Percentiles rank a stretch among this genome's conserved stretches.
Conservation (phyloP, 2,113 vertebrate species). For the Labeo catla region DNA sequence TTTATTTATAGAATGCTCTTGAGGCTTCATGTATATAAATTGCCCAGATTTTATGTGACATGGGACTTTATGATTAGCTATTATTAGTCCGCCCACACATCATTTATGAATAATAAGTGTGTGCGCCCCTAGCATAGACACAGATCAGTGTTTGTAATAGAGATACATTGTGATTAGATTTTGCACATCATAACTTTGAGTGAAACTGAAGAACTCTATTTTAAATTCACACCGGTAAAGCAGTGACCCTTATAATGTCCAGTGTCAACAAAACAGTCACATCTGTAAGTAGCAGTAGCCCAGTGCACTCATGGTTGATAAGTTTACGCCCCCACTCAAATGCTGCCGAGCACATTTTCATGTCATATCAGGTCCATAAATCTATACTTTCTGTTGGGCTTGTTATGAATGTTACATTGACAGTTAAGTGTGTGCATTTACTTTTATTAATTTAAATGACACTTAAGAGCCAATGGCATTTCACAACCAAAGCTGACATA, state of each 20-base stretch:
- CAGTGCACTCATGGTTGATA: not conserved
- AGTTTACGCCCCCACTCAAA: not conserved
- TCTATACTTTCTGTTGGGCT: not conserved
- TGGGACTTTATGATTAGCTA: constrained; percentile 31
- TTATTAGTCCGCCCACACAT: constrained; percentile 41
- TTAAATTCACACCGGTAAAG: not conserved
- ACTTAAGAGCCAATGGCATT: no score
- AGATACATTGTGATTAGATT: constrained; percentile 31
- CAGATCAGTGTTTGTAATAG: constrained; percentile 23
- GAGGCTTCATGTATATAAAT: constrained; percentile 30
- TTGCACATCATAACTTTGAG: constrained; percentile 4
- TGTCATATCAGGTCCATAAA: not conserved
- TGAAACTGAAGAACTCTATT: not conserved
- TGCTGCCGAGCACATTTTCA: not conserved
- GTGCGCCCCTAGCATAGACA: not conserved
- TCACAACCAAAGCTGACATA: no score
- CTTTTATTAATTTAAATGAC: no score
- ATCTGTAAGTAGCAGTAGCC: not conserved
- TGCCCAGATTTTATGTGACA: constrained; percentile 38
- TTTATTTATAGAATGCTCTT: constrained; percentile 36
- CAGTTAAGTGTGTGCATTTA: not conserved
- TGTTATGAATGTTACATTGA: not conserved
- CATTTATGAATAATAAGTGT: constrained; percentile 40
- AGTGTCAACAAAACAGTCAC: not conserved
- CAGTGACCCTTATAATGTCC: not conserved